These are phyloP conservation scores for Pemphredon lugubris DNA, from an alignment of 2,888 invertebrate species.

Conservation along the genomic window DNA sequence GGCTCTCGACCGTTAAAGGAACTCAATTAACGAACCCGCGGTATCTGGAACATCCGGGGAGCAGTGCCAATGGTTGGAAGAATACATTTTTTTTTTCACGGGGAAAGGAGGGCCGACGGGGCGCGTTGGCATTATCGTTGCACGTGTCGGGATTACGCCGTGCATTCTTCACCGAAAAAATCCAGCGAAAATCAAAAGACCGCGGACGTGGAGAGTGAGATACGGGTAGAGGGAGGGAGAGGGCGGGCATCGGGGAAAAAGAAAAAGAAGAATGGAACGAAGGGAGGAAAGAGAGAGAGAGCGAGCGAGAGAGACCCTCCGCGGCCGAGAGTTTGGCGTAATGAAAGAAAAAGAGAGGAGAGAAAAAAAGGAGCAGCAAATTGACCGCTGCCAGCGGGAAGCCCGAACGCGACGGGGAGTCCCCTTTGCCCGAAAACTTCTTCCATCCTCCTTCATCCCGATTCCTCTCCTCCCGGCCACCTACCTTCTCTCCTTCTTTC, in stretches of 20 bases:
- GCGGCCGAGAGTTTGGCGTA: constrained; percentile 62
- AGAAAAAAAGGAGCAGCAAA: constrained; percentile 74
- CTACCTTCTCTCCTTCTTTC: constrained; percentile 40
- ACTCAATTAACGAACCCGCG: constrained; percentile 39
- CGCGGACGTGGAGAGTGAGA: constrained; percentile 6
- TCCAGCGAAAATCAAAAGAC: constrained; percentile 39
- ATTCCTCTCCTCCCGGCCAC: constrained; percentile 50
- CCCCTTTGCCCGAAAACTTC: constrained; percentile 75
- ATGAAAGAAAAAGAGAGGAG: constrained; percentile 61
- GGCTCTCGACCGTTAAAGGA: constrained; percentile 27
- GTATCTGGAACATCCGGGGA: constrained; percentile 18
- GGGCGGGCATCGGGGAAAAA: neutral
- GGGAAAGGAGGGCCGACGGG: too few species aligned
- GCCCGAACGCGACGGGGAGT: constrained; percentile 73
- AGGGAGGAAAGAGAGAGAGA: constrained; percentile 32
- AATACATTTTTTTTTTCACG: neutral
- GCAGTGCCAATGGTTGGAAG: neutral
- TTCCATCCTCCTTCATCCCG: constrained; percentile 63
- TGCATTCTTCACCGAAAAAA: constrained; percentile 39
- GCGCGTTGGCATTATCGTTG: constrained; percentile 18
- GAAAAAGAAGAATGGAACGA: constrained; percentile 50
- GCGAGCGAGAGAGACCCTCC: constrained; percentile 37
- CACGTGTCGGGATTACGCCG: constrained; percentile 38
- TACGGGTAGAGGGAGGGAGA: neutral
- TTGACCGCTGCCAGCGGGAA: constrained; percentile 75